Base-by-base conservation (phyloP, 2,797 vertebrate species). In the Dallia pectoralis region DNA sequence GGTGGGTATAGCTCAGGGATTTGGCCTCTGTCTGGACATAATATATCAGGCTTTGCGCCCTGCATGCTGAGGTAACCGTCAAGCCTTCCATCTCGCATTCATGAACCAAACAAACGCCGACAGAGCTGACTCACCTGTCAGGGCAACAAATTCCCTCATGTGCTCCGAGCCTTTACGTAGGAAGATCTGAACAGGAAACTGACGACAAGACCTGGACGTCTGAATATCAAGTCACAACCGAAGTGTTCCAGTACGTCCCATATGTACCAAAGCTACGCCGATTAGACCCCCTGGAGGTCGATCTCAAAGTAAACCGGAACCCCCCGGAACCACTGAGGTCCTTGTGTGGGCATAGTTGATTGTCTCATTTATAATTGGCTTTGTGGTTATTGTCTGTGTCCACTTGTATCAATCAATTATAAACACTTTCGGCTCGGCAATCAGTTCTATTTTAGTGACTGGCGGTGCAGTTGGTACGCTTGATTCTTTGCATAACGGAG, bases 341-440 rank as follows among this genome's bases (percentile, higher is more conserved):
- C 74, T 81, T 78, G 68, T 72, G 44, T 68, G 63, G 83, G 77
- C 87, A 80, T 69, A 70, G 81, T 83, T 88, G 79, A 88, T 89
- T 84, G 76, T 80, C 77, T 83, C 56, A n/a, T 69, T 74, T 85
- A 81, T 89, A 87, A 90, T 90, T 88, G 78, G 75, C 65, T 70
- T 82, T 76, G 69, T 84, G 84, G 84, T 91, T 87, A 91, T 88
- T 88, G 80, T 82, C 76, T 76, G 73, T 79, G 74, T 87, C 86
- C 83, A 87, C 85, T 84, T 85, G 79, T 84, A 87, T 82, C 79
- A 87, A 88, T 89, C 82, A 86, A 84, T 87, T 86, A 86, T 62
- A 74, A 69, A 81, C 78, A 81, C 74, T 86, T 76, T n/a, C n/a
- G 74, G 83, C 77, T 81, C 69, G 62, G 75, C 79, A 88, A 86